Conservation (phyloP, 2,797 vertebrate genomes). For the Zalophus californianus region DNA sequence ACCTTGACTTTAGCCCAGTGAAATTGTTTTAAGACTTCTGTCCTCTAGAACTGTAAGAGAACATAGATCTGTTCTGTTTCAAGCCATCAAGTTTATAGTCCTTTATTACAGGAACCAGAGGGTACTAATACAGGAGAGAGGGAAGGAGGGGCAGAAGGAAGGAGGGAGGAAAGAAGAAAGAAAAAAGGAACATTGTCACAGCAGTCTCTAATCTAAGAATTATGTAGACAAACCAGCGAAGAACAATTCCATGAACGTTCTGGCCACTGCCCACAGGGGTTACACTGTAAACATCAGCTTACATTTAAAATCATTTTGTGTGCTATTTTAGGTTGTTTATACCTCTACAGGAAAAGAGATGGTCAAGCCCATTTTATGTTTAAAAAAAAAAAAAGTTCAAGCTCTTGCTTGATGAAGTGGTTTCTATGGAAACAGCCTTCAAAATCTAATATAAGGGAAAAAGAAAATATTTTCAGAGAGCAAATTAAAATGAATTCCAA, state of each 20-base stretch:
- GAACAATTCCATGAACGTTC: neutral
- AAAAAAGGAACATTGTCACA: too few species aligned
- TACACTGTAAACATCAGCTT: neutral
- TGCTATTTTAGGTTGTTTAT: constrained; percentile 13
- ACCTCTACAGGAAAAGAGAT: neutral
- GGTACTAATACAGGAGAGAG: neutral
- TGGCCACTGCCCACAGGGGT: neutral
- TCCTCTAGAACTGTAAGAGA: neutral
- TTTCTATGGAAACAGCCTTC: constrained; percentile 72
- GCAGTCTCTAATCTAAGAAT: neutral
- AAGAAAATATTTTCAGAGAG: constrained; percentile 60
- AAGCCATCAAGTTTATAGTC: neutral
- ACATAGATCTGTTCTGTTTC: neutral
- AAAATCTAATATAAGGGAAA: constrained; percentile 39
- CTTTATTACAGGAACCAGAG: neutral
- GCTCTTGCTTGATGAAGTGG: neutral
- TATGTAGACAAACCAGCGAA: neutral
- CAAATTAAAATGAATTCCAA: constrained; percentile 61
- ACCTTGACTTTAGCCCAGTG: neutral
- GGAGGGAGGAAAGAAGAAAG: too few species aligned
- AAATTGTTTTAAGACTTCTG: neutral
- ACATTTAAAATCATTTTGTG: neutral
- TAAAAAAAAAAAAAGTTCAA: neutral
- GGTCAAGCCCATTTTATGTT: constrained; percentile 36
- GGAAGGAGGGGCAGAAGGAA: neutral